These are phyloP conservation scores for Nymphicus hollandicus DNA, from an alignment of 2,113 vertebrate genomes.

Conservation along the genomic window DNA sequence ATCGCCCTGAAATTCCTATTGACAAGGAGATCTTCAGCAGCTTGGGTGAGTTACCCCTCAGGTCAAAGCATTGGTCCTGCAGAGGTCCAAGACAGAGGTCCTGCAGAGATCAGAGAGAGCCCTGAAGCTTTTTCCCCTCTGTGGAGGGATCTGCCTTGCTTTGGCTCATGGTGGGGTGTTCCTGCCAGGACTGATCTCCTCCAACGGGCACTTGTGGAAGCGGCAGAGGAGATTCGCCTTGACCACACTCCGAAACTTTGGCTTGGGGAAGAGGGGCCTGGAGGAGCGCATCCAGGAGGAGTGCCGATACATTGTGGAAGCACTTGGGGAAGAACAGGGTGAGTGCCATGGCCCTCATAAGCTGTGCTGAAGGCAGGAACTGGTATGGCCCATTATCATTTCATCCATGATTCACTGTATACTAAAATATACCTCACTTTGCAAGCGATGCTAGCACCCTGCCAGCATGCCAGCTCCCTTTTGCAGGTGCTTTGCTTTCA, in stretches of 20 bases:
- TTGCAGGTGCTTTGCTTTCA: background rate
- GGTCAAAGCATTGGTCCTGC: background rate
- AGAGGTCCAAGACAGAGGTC: background rate
- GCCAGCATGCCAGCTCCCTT: background rate
- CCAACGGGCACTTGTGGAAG: conserved; percentile 72
- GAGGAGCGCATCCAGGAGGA: conserved; percentile 81
- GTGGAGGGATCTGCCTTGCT: background rate
- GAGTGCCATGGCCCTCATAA: fast-evolving
- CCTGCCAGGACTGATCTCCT: conserved; percentile 61
- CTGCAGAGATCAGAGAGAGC: background rate
- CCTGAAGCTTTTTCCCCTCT: fast-evolving
- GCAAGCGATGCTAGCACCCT: background rate
- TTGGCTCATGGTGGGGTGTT: fast-evolving
- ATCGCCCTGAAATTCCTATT: conserved; percentile 66
- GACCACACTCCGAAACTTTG: conserved; percentile 77
- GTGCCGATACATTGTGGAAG: conserved; percentile 60
- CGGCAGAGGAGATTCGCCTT: conserved; percentile 78
- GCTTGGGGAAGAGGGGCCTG: conserved; percentile 75
- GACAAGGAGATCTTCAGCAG: fast-evolving
- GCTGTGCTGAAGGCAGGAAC: background rate
- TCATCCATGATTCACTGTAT: background rate
- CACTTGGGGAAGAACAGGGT: conserved; percentile 73
- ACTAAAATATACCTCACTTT: background rate
- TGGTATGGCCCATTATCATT: fast-evolving
- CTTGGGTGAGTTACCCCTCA: background rate